Evolutionary conservation across 2,888 invertebrate genomes (phyloP), one percentile per base, ranked within the genome.

Genomic region (Lumbricus terrestris): DNA sequence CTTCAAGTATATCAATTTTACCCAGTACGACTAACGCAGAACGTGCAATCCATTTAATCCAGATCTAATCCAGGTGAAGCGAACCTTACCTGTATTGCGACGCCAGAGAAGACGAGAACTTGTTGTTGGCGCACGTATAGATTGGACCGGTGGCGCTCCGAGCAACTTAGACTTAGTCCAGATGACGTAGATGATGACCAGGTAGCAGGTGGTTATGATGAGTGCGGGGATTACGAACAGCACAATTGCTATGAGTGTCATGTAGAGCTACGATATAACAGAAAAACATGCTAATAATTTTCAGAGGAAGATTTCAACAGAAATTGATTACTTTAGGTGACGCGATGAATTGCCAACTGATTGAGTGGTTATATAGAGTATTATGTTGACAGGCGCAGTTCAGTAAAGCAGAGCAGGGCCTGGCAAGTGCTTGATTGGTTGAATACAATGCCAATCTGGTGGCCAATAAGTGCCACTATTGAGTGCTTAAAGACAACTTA

Each of bases 141-240:
- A 38, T 8, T 23, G 88, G 34, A 37, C 88, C 8, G 88, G 33
- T 0, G 88, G 33, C 13, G 34, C 88, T 23, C 11, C 37, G 88
- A 38, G 38, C 37, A 38, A 29, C 23, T 38, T 88, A 0, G 40
- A 42, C 89, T 92, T 93, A 37, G 91, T 92, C 93, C 93, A 98
- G 93, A 98, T 98, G 16, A 98, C 98, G 94, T 97, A 96, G 3
- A 98, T 97, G 93, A 98, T 98, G 93, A 98, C 96, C n/a, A 97
- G 96, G 95, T 98, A 98, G 94, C 98, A 98, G 23, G 97, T 97
- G 15, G 97, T 96, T 91, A 98, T 98, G 92, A 98, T 97, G 89
- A 98, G 93, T 0, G 98, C 97, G 0, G 98, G 98, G 54, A 97
- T 95, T 89, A 97, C 96, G 95, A 98, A 98, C 47, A 98, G 96